phyloP scores from a whole-genome alignment of 2,797 vertebrate genomes.

The Borostomias antarcticus region DNA sequence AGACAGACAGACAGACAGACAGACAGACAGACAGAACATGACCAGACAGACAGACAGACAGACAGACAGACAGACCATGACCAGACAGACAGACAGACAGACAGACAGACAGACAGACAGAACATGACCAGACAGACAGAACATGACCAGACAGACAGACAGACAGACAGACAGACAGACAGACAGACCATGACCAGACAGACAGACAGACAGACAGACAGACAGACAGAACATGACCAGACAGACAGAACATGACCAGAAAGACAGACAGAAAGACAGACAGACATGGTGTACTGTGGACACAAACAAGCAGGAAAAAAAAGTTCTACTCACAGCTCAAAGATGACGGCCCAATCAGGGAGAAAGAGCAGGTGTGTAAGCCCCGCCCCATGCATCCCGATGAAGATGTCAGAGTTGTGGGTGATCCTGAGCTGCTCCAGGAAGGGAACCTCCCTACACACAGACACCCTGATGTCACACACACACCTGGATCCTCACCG shows the following conservation, averaged over 20 bases:
- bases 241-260: conserved; percentile 2
- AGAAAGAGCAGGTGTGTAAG: conserved; percentile 97
- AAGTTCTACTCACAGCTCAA: conserved; percentile 88
- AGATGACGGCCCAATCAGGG: conserved; percentile 96
- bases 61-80: conserved; percentile 4
- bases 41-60: no score
- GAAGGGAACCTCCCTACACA: conserved; percentile 86
- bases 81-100: no score
- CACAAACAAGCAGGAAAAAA: neutral
- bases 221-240: neutral
- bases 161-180: conserved; percentile 22
- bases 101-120: neutral
- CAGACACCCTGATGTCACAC: conserved; percentile 6
- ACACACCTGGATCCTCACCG: neutral
- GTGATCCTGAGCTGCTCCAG: conserved; percentile 89
- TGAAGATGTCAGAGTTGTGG: conserved; percentile 96
- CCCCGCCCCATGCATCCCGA: conserved; percentile 96
- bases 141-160: conserved; percentile 7
- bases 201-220: no score
- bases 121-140: neutral
- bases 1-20: no score
- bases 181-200: neutral
- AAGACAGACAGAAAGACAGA: conserved; percentile 16
- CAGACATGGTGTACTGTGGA: conserved; percentile 6
- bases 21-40: conserved; percentile 3